These are phyloP conservation scores for Balaeniceps rex DNA, from an alignment of 2,113 vertebrate genomes.

Conservation along the genomic window DNA sequence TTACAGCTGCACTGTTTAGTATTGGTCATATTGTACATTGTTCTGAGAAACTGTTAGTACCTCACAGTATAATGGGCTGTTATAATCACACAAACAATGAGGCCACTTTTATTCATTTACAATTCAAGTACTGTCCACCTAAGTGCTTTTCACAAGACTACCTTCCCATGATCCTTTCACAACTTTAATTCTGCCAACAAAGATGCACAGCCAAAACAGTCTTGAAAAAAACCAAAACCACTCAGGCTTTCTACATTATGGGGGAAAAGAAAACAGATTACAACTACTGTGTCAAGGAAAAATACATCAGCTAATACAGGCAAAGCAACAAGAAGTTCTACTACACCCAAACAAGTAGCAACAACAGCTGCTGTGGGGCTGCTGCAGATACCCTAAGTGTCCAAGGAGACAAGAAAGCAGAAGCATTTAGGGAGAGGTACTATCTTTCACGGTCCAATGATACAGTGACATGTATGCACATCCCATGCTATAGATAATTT, in stretches of 20 bases:
- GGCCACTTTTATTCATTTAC: background rate
- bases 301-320: fast-evolving
- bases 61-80: background rate
- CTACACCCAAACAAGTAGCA: background rate
- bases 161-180: background rate
- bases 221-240: background rate
- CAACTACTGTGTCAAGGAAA: background rate
- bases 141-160: conserved; percentile 2
- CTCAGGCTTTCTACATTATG: background rate
- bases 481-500: background rate
- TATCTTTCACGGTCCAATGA: background rate
- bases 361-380: background rate
- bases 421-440: background rate
- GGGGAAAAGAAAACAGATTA: background rate
- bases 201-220: background rate
- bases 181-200: background rate
- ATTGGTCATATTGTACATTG: conserved; percentile 2
- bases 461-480: background rate
- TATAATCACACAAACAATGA: conserved; percentile 23
- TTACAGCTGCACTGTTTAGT: background rate
- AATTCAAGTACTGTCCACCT: conserved; percentile 14
- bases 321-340: background rate
- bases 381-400: background rate
- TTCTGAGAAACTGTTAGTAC: conserved; percentile 14
- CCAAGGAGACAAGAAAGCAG: background rate